Base-by-base conservation (phyloP, 30 jellyfish, hydroid and myxozoan genomes). In the Aurelia aurita region DNA sequence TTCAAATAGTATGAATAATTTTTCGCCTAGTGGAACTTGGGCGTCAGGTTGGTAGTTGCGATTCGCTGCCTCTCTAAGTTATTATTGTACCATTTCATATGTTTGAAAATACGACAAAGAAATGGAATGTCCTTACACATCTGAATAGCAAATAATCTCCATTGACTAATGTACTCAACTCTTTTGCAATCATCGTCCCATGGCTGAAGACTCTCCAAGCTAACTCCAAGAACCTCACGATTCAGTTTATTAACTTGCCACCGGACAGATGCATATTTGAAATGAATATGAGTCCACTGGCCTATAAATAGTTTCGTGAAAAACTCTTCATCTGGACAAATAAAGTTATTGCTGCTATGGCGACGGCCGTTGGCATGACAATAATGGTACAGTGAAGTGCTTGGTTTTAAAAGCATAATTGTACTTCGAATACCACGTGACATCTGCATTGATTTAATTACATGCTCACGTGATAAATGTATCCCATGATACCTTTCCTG, bases 211-310 rank as follows among this genome's bases (percentile, higher is more conserved):
- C 80, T 31, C 39, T 83, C 81, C 69, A 69, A 64, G 63, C 93
- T 65, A 18, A 83, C 60, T 13, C 86, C 86, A 58, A 27, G 45
- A 20, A 75, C 79, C 18, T 71, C 86, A 6, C 35, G 23, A 21
- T 63, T 49, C 12, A 43, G 31, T 27, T 44, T 29, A 59, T 58
- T 39, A 14, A 63, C 93, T 58, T 85, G 95, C 95, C 95, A 85
- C 5, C 85, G 88, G 3, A 85, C 72, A 46, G 72, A 18, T 18
- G 95, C 95, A 64, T 57, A 85, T 31, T 85, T 85, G 10, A 77
- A 58, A 43, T 85, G 89, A 12, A 85, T 85, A 57, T 85, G 95
- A 46, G 95, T 85, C 95, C 95, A 85, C 27, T 49, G 83, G 59
- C 31, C 67, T 12, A 35, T 28, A 43, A 85, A 85, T 13, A 73